A percentile compares a stretch with the other conserved stretches of the same genome.
Evolutionary conservation across 2,888 invertebrate species (phyloP).

Genomic region (Copidosoma aretas): DNA sequence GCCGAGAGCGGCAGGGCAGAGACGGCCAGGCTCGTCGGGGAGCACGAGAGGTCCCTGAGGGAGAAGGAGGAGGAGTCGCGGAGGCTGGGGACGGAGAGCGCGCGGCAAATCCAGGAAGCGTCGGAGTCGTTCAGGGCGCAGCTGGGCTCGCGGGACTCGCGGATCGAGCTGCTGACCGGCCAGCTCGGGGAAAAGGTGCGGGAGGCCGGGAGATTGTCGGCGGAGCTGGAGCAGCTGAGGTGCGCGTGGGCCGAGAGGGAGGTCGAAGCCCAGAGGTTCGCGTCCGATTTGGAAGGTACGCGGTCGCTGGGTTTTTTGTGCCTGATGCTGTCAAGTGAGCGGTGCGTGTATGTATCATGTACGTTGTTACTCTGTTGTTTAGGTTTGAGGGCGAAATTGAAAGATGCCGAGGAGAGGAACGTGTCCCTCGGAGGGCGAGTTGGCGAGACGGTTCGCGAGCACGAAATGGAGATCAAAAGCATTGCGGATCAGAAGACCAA

Average conservation of each 20-base stretch:
- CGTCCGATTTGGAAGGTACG: conserved; percentile 52
- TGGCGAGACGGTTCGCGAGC: conserved; percentile 61
- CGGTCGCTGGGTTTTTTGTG: not conserved
- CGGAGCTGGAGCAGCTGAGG: conserved; percentile 64
- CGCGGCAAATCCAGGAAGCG: conserved; percentile 47
- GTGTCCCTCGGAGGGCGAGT: conserved; percentile 65
- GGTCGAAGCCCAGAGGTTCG: conserved; percentile 61
- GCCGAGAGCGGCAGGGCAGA: conserved; percentile 60
- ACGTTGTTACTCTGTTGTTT: too few species aligned
- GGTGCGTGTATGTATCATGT: too few species aligned
- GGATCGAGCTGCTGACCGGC: conserved; percentile 65
- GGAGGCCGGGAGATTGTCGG: conserved; percentile 65
- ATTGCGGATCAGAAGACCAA: conserved; percentile 54
- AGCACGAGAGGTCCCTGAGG: conserved; percentile 65
- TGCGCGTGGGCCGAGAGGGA: conserved; percentile 62
- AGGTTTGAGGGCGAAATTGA: conserved; percentile 63
- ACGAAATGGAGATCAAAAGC: conserved; percentile 64
- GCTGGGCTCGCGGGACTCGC: conserved; percentile 64
- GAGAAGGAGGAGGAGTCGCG: conserved; percentile 62
- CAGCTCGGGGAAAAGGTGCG: conserved; percentile 65
- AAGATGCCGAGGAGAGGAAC: conserved; percentile 66
- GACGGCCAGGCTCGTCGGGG: conserved; percentile 63
- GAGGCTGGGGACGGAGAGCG: conserved; percentile 48
- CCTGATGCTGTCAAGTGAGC: too few species aligned
- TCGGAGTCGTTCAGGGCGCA: conserved; percentile 61